Base-by-base conservation (phyloP, 2,888 invertebrate genomes). In the Helicoverpa assulta region DNA sequence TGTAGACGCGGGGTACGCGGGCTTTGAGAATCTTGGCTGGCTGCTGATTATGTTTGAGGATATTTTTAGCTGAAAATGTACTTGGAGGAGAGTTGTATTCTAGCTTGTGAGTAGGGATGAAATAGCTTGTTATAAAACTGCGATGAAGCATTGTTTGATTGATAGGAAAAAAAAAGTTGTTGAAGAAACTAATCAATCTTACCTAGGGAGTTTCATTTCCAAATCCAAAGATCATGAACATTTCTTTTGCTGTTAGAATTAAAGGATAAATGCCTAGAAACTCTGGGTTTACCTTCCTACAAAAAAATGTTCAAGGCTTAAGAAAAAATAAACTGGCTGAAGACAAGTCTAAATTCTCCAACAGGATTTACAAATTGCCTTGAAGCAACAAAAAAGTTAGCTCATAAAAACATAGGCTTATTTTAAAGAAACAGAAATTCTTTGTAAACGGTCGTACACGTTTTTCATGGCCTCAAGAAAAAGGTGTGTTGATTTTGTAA, bases 401-500 rank as follows among this genome's bases (percentile, higher is more conserved):
- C 40, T 40, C 40, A 40, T 40, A 40, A 40, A 40, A 40, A 40
- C 40, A 14, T 40, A 40, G 40, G 12, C 40, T 14, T 40, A 40
- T 4, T 12, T 12, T 10, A 7, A 8, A 56, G 18, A 47, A 7
- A 62, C 2, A 26, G 21, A 21, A 0, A 33, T 10, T 5, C 29
- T 33, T 5, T 0, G 18, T 55, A 26, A 33, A 57, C 3, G n/a
- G 6, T n/a, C 47, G 47, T 47, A n/a, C n/a, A 47, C 73, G 47
- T 37, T 51, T 67, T 74, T 65, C 40, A 7, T 70, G 74, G 78
- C 70, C 64, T 61, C 64, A 65, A 54, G 57, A 67, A 70, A 65
- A 73, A 40, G 56, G 65, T 29, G 58, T 79, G 76, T 79, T 72
- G 66, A 71, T 76, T 76, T 79, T 72, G 63, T 61, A 62, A 54